phyloP scores from a whole-genome alignment of 2,113 vertebrate genomes.

The Terrapene triunguis region DNA sequence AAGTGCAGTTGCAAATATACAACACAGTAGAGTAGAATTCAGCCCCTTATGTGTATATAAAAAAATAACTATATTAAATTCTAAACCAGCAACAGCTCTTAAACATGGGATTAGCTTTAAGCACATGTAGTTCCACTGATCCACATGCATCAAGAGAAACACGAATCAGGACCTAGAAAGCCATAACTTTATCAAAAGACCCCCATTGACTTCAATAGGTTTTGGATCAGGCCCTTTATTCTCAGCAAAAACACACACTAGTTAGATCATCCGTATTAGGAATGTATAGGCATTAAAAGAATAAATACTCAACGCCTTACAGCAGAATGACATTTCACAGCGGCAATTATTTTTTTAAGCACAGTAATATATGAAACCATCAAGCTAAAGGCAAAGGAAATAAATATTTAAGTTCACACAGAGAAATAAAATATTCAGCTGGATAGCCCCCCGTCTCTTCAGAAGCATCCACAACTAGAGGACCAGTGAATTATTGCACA shows the following conservation, averaged over 20 bases:
- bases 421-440: not conserved
- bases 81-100: not conserved
- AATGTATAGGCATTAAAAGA: not conserved
- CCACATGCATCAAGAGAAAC: not conserved
- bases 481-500: not conserved
- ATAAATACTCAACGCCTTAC: not conserved
- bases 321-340: not conserved
- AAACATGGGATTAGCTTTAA: conserved; percentile 1
- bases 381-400: conserved; percentile 9
- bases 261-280: not conserved
- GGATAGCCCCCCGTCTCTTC: not conserved
- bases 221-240: not conserved
- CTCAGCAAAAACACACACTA: not conserved
- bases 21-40: not conserved
- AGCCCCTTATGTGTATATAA: not conserved
- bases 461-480: not conserved
- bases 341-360: not conserved
- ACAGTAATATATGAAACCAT: not conserved
- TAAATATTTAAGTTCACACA: not conserved
- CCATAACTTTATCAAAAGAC: not conserved
- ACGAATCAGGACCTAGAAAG: not conserved
- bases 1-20: not conserved
- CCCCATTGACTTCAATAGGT: not conserved
- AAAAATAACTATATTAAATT: not conserved
- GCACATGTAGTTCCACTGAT: not conserved